Percentiles rank a stretch among this genome's conserved stretches.
These are phyloP conservation scores for Batillaria attramentaria DNA, from an alignment of 1,140 invertebrate species.

Conservation along the genomic window DNA sequence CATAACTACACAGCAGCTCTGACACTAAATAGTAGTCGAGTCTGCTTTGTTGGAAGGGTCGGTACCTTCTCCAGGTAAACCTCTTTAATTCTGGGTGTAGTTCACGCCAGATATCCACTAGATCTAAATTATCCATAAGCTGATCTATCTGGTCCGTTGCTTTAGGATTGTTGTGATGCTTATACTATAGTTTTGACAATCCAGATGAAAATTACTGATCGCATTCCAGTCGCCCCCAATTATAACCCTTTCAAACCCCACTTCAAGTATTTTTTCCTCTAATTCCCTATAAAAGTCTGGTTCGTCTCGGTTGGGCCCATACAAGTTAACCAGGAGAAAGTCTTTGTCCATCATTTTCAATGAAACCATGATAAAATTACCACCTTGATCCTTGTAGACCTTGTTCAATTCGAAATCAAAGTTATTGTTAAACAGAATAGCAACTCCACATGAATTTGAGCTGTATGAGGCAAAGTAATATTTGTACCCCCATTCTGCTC, in stretches of 20 bases:
- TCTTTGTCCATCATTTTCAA: background rate
- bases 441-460: constrained; percentile 36
- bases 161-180: constrained; percentile 31
- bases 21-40: background rate
- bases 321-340: background rate
- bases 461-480: constrained; percentile 31
- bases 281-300: constrained; percentile 35
- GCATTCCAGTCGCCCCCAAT: constrained; percentile 33
- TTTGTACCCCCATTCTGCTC: constrained; percentile 36
- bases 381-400: background rate
- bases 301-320: constrained; percentile 41
- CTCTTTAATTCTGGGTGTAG: background rate
- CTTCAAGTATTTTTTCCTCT: constrained; percentile 17
- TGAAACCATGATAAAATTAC: background rate
- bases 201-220: constrained; percentile 28
- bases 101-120: background rate
- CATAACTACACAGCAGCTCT: background rate
- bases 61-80: background rate
- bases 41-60: constrained; percentile 1
- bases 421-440: constrained; percentile 19
- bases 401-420: background rate
- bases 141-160: constrained; percentile 27
- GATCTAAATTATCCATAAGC: too few relatives aligned
- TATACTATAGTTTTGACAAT: constrained; percentile 29
- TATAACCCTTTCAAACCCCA: constrained; percentile 12